Conservation (phyloP, 2,888 invertebrate species). For the Diogma glabrata region DNA sequence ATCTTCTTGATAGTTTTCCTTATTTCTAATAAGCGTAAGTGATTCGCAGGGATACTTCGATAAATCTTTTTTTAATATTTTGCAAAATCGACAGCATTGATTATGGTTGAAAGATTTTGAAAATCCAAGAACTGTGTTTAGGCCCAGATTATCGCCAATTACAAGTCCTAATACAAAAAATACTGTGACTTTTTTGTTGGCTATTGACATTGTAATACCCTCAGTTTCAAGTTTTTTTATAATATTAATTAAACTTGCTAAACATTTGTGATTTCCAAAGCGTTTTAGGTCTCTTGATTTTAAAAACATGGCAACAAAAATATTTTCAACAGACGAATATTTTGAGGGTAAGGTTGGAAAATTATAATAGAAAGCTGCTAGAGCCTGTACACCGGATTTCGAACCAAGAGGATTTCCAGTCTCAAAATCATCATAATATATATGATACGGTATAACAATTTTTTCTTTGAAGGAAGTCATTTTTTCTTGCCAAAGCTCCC, state of each 20-base stretch:
- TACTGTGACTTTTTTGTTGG: background rate
- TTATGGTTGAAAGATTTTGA: background rate
- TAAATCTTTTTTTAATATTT: background rate
- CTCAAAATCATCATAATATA: constrained; percentile 8
- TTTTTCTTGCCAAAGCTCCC: constrained; percentile 11
- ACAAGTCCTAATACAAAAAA: constrained; percentile 9
- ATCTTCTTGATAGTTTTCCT: background rate
- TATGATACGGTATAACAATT: constrained; percentile 10
- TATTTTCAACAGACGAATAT: constrained; percentile 9
- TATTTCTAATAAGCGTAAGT: too few species aligned
- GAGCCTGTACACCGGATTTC: constrained; percentile 10
- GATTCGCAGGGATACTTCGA: background rate
- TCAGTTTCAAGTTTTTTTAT: constrained; percentile 13
- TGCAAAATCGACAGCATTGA: background rate
- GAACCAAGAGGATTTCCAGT: constrained; percentile 13
- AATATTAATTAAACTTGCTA: background rate
- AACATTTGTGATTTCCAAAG: constrained; percentile 4
- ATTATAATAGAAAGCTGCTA: constrained; percentile 11
- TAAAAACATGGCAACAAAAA: constrained; percentile 6
- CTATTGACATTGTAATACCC: constrained; percentile 6
- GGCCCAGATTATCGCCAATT: background rate
- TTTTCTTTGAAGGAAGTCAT: too few species aligned
- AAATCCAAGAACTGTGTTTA: constrained; percentile 12
- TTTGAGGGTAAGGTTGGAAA: constrained; percentile 9
- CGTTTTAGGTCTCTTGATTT: constrained; percentile 10